A percentile compares a stretch with the other conserved stretches of the same genome.
phyloP scores from a whole-genome alignment of 2,888 invertebrate species.

The Bursaphelenchus okinawaensis region DNA sequence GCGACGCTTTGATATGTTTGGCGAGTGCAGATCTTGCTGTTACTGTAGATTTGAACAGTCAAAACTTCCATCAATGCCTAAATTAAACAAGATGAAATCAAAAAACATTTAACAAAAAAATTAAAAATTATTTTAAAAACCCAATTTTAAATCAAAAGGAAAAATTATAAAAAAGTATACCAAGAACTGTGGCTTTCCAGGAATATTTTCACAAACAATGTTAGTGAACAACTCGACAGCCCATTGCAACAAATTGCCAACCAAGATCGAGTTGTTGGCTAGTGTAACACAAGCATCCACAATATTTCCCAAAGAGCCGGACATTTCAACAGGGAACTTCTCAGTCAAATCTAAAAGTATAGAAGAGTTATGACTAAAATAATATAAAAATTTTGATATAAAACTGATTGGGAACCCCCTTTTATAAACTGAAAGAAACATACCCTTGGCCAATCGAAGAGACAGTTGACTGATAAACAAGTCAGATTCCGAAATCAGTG shows the following conservation, averaged over 20 bases:
- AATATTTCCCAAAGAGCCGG: constrained; percentile 26
- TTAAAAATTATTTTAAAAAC: too few relatives aligned
- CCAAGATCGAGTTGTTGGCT: constrained; percentile 65
- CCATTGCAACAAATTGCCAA: constrained; percentile 66
- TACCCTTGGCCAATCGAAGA: constrained; percentile 31
- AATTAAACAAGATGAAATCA: constrained; percentile 60
- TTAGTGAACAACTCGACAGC: constrained; percentile 80
- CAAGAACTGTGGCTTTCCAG: constrained; percentile 62
- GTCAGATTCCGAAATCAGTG: constrained; percentile 85
- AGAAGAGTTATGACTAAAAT: too few relatives aligned
- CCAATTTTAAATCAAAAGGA: constrained; percentile 1
- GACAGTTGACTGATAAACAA: constrained; percentile 82
- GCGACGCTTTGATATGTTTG: constrained; percentile 88
- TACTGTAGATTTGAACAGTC: constrained; percentile 64
- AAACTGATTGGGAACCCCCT: too few relatives aligned
- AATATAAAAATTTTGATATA: too few relatives aligned
- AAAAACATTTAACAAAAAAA: too few relatives aligned
- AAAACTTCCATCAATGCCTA: constrained; percentile 70
- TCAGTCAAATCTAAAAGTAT: constrained; percentile 29
- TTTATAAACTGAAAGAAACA: too few relatives aligned
- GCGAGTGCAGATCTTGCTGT: constrained; percentile 38
- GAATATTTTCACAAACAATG: constrained; percentile 72
- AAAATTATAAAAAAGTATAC: constrained; percentile 26
- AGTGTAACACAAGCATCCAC: constrained; percentile 26
- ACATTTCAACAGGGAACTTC: constrained; percentile 24